These are phyloP conservation scores for Dendrolimus pini DNA, from an alignment of 2,888 invertebrate genomes.

Conservation along the genomic window DNA sequence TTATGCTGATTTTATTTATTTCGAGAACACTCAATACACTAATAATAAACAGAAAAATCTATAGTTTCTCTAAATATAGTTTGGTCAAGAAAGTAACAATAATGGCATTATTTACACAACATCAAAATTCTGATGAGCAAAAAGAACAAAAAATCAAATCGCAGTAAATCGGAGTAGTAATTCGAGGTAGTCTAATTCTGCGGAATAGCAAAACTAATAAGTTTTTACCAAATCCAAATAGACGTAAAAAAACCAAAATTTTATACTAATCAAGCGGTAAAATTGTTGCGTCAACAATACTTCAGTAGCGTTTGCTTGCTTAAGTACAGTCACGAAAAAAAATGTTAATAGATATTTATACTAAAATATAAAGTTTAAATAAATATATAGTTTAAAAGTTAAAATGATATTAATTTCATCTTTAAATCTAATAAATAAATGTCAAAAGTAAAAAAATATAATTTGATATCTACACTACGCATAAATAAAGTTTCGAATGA, in stretches of 20 bases:
- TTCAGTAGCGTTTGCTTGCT: slow-evolving; percentile 1
- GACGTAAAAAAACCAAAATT: slow-evolving; percentile 6
- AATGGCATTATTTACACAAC: neutral
- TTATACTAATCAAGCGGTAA: slow-evolving; percentile 15
- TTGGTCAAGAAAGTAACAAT: too few species aligned
- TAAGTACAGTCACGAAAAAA: slow-evolving; percentile 4
- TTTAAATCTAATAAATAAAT: too few species aligned
- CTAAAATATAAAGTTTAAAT: neutral
- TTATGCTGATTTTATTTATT: too few species aligned
- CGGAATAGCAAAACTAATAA: slow-evolving; percentile 13
- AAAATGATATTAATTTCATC: too few species aligned
- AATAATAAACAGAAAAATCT: too few species aligned
- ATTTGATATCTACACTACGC: too few species aligned
- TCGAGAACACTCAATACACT: too few species aligned
- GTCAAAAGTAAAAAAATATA: too few species aligned
- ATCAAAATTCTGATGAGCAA: neutral
- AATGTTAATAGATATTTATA: neutral
- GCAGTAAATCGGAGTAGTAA: neutral
- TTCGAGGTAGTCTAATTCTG: slow-evolving; percentile 10
- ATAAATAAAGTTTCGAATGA: too few species aligned
- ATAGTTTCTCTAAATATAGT: too few species aligned
- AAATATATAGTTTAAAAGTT: neutral
- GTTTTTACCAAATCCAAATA: slow-evolving; percentile 17
- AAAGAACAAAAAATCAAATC: neutral
- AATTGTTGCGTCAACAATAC: slow-evolving; percentile 22